These are phyloP conservation scores for Timema cristinae DNA, from an alignment of 2,888 invertebrate species.

Conservation along the genomic window DNA sequence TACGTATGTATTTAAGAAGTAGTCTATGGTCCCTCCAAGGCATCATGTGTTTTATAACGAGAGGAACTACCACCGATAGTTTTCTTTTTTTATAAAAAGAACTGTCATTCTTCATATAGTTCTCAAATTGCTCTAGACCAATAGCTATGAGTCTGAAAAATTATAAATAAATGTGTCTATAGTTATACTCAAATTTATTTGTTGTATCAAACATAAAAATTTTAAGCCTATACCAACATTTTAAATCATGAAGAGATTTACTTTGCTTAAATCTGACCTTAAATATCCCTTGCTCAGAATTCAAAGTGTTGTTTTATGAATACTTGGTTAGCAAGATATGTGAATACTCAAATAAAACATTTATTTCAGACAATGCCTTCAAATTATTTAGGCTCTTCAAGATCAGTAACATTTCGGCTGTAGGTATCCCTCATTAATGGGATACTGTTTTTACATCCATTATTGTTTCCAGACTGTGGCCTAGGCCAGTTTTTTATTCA, in stretches of 20 bases:
- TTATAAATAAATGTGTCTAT: neutral
- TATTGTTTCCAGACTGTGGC: too few relatives aligned
- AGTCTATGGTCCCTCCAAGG: constrained; percentile 32
- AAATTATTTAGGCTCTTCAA: too few relatives aligned
- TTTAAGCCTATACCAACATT: constrained; percentile 3
- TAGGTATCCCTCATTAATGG: too few relatives aligned
- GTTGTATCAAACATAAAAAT: constrained; percentile 1
- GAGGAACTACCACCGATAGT: constrained; percentile 43
- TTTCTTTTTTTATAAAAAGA: constrained; percentile 21
- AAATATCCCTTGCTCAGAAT: too few relatives aligned
- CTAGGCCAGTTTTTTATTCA: too few relatives aligned
- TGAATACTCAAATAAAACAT: too few relatives aligned
- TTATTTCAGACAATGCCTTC: too few relatives aligned
- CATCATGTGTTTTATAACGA: constrained; percentile 50
- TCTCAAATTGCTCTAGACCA: constrained; percentile 68
- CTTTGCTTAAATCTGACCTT: constrained; percentile 7
- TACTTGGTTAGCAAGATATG: too few relatives aligned
- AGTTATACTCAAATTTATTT: neutral
- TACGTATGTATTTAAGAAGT: constrained; percentile 10
- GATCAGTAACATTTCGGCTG: too few relatives aligned
- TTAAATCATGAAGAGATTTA: neutral
- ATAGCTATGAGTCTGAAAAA: constrained; percentile 61
- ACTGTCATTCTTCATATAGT: constrained; percentile 44
- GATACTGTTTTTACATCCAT: too few relatives aligned
- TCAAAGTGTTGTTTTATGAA: too few relatives aligned